Evolutionary conservation across 1,140 invertebrate species (phyloP), one percentile per base, ranked within the genome.

Genomic region (Zelostemma sp.): DNA sequence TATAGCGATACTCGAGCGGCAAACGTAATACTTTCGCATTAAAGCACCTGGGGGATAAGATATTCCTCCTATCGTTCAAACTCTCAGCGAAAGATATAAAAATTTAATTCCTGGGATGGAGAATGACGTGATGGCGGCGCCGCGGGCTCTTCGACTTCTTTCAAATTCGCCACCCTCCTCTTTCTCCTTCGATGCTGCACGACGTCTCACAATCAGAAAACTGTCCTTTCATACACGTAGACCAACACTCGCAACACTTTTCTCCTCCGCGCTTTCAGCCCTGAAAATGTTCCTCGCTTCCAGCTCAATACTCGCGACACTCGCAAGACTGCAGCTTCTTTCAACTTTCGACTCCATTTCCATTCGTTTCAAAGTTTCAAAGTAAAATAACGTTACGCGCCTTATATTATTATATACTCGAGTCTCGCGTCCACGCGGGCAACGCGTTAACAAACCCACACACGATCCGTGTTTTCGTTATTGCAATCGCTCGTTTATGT

Each of bases 61-160:
- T n/a, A n/a, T 46, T 41, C 63, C 57, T 56, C 61, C 74, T 80
- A 83, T 84, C 80, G 77, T 75, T 85, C 78, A 81, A 82, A 82
- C 84, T 85, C 81, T 85, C 83, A 85, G 55, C 82, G 76, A 79
- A 75, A 78, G 81, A 79, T 82, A 85, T 85, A 83, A 85, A 85
- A 85, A 85, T 85, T 85, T 85, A 84, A 85, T 85, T 85, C 80
- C 72, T 81, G 64, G 51, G 54, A 69, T 74, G 69, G 64, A 78
- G 80, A 84, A 84, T 80, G 80, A 83, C 76, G 80, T 82, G 81
- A 72, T 68, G 68, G 68, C 65, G 56, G 31, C 31, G 77, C 73
- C 77, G 58, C 71, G 19, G 80, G 79, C 77, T 55, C 58, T 74
- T 72, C 47, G 50, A 38, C 67, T 80, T 79, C 72, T 78, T 79